Evolutionary conservation across 2,888 invertebrate genomes (phyloP).

Genomic region (Xanthostigma xanthostigma): DNA sequence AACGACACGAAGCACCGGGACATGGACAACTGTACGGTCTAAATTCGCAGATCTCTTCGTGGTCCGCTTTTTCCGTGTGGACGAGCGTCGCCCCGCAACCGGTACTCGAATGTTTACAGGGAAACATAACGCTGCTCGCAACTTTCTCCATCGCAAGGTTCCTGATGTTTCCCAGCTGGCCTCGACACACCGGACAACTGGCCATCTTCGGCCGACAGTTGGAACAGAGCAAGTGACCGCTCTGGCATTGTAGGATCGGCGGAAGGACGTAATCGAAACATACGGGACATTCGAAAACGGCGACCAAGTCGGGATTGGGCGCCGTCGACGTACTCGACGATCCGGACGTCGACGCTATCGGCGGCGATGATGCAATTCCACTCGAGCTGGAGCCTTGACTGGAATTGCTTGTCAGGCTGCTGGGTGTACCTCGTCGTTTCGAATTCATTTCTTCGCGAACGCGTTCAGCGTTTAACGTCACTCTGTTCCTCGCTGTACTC

Average conservation of each 20-base stretch:
- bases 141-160: slow-evolving; percentile 99
- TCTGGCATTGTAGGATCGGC: slow-evolving; percentile 96
- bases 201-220: slow-evolving; percentile 92
- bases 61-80: slow-evolving; percentile 96
- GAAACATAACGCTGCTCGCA: slow-evolving; percentile 95
- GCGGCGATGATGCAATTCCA: background rate
- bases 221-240: slow-evolving; percentile 96
- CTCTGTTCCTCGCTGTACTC: no score
- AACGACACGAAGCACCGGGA: slow-evolving; percentile 98
- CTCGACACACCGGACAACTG: slow-evolving; percentile 96
- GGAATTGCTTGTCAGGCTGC: no score
- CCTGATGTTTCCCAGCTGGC: slow-evolving; percentile 86
- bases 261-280: slow-evolving; percentile 99
- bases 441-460: slow-evolving; percentile 3
- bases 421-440: background rate
- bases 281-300: slow-evolving; percentile 89
- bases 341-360: slow-evolving; percentile 23
- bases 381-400: background rate
- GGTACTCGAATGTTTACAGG: slow-evolving; percentile 93
- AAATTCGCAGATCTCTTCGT: slow-evolving; percentile 97
- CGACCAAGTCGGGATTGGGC: slow-evolving; percentile 76
- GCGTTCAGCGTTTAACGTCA: background rate
- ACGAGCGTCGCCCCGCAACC: slow-evolving; percentile 86
- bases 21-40: slow-evolving; percentile 98
- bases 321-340: slow-evolving; percentile 44